Evolutionary conservation across 2,113 vertebrate genomes (phyloP).

Genomic region (human (Homo sapiens)): GRCh38 chr1:87476001-87476500

Average conservation of each 20-base stretch:
- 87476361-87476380: not conserved
- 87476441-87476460: not conserved
- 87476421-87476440: not conserved
- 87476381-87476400: not conserved
- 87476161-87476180: not conserved
- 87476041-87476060: not conserved
- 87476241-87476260: not conserved
- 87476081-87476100: not conserved
- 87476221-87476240: not conserved
- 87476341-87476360: not conserved
- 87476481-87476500: not conserved
- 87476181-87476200: constrained; percentile 28
- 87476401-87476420: not conserved
- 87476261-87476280: constrained; percentile 17
- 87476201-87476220: constrained; percentile 30
- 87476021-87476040: constrained; percentile 33
- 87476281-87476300: not conserved
- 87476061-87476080: not conserved
- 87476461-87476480: constrained; percentile 41
- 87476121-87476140: not conserved
- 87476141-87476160: not conserved
- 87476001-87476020: not conserved
- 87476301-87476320: not conserved
- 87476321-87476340: not conserved
- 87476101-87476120: not conserved